Base-by-base conservation (phyloP, 2,888 invertebrate species). In the Marronus borbonicus region DNA sequence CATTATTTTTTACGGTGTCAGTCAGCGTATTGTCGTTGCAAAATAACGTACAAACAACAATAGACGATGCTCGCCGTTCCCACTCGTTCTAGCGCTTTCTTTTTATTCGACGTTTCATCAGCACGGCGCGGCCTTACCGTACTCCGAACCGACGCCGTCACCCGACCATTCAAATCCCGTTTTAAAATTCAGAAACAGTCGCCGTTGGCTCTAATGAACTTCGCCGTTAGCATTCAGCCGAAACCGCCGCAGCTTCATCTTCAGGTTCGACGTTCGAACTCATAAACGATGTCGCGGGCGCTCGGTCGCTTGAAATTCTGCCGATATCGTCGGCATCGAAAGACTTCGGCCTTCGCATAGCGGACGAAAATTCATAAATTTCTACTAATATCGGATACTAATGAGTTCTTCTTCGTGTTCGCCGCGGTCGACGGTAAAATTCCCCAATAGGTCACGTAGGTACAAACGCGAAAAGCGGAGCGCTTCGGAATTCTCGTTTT, bases 101-200 rank as follows among this genome's bases (percentile, higher is more conserved):
- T 55, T 55, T 55, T 55, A 55, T 55, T 55, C 20, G 55, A 55
- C 55, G 55, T n/a, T 55, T 55, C 20, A 5, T 55, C 1, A 17
- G 7, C 55, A 14, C 20, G 55, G 14, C 55, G 55, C 55, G 55
- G 44, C 10, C 12, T 44, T 44, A 44, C 44, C 36, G 44, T 44
- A 8, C 44, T 8, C 44, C 44, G 44, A 44, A 44, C 10, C 44
- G 44, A 39, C 39, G 8, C 8, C 39, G 39, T 39, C 39, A 1
- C 52, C 17, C 52, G 52, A 55, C 55, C 55, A 55, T 55, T 55
- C 55, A 55, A 55, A 55, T 55, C 55, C 20, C 55, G 55, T 17
- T 55, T 55, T 55, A 55, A 55, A 55, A 55, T 55, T 55, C 55
- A 55, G 55, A 55, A 55, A 55, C 55, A 55, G 55, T 55, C 55